Evolutionary conservation across 35 echinoderm and acorn worm species (phyloP), one percentile per base, ranked within the genome.

Genomic region (Diadema setosum): DNA sequence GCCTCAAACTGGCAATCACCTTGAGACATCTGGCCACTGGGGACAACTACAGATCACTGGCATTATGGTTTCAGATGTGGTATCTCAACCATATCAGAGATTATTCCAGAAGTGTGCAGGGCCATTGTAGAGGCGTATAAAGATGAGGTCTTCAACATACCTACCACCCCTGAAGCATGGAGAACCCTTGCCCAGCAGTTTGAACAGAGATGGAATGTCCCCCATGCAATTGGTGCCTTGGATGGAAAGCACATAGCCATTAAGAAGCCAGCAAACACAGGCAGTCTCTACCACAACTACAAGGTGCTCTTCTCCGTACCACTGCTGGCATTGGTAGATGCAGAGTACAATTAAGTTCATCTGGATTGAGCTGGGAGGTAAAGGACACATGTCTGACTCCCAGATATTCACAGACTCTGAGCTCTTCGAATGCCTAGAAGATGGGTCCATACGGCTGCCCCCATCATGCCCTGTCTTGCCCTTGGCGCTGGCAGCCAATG

Each of bases 201-300:
- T 87, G 58, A 87, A 87, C 16, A 87, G 25, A 87, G 36, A 46
- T 87, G 84, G 60, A 75, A 87, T 87, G 63, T 87, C 16, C 64
- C 84, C 36, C 63, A 87, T 87, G 84, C 84, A 43, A 41, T 69
- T 17, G 84, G 84, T 26, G 84, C 84, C 36, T 46, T 87, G 63
- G 84, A 87, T 48, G 84, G 64, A 37, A 87, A 87, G 59, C 84
- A 87, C 36, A 87, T 87, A 26, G 84, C 61, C 84, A 87, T 87
- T 25, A 87, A 37, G 16, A 70, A 87, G 60, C 84, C 84, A n/a
- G n/a, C n/a, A n/a, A n/a, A n/a, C n/a, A n/a, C n/a, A n/a, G 42
- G 5, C 55, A 4, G 2, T 33, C 27, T 85, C 2, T 85, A 85
- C 83, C 83, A 85, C 83, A 85, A 85, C 39, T 81, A 81, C 76